Base-by-base conservation (phyloP, 2,797 vertebrate genomes). In the Chaunax sp. region DNA sequence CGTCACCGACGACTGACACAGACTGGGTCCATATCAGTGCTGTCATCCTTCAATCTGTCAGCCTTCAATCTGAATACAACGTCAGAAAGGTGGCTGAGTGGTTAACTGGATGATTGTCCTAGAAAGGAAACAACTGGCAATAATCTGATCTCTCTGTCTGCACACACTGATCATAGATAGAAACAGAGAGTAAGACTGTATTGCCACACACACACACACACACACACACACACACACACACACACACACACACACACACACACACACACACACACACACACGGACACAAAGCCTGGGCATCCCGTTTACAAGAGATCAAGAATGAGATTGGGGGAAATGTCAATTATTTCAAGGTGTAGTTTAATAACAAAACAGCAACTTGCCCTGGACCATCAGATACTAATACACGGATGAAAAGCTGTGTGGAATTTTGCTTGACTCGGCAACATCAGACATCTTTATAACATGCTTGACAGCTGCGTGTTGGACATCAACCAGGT, bases 121-220 rank as follows among this genome's bases (percentile, higher is more conserved):
- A 83, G 73, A 88, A 84, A 87, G 53, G 55, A 88, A 85, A 59
- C 52, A 77, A 80, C 80, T 72, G 78, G 72, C 78, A 74, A 64
- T 72, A 80, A 77, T 83, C 40, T 55, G 59, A 49, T 59, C 52
- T 56, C 44, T 72, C 63, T 35, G 45, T 78, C 78, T 57, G 43
- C 44, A 58, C 58, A 75, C 37, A 52, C 64, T 58, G 50, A 73
- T 59, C 56, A 57, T 40, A 64, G 47, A 69, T 56, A 38, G 45
- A 72, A 78, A 53, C 58, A 77, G 44, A 56, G 22, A 56, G 22
- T 22, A 14, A 25, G 16, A 41, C 15, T 30, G 33, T 15, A 43
- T 56, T 41, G 47, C 30, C 23, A 50, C 37, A 70, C 18, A 19
- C 2, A 15, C 15, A 9, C 37, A 64, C n/a, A 64, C 23, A 18